phyloP scores from a whole-genome alignment of 1,140 invertebrate genomes.

The Apis florea region DNA sequence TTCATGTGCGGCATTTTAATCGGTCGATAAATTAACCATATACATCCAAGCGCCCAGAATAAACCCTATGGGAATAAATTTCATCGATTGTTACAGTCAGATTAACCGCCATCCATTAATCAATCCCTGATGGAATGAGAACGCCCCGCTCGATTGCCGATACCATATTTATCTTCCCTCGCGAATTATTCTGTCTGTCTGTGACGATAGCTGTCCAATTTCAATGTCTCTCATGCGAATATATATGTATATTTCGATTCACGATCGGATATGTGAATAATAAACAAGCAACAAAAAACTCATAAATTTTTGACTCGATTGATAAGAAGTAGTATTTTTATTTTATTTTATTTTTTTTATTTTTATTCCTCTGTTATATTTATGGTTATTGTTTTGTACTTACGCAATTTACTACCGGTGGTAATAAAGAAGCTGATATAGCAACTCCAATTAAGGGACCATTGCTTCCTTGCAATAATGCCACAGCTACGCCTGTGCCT shows the following conservation, averaged over 20 bases:
- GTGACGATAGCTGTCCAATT: slow-evolving; percentile 6
- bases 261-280: neutral
- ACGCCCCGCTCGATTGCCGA: neutral
- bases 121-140: slow-evolving; percentile 2
- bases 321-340: neutral
- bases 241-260: neutral
- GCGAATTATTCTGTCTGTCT: neutral
- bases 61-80: slow-evolving; percentile 83
- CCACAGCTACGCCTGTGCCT: slow-evolving; percentile 91
- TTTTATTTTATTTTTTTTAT: too few relatives aligned
- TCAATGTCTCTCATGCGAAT: neutral
- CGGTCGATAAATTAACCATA: slow-evolving; percentile 85
- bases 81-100: slow-evolving; percentile 11
- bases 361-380: neutral
- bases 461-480: slow-evolving; percentile 90
- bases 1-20: slow-evolving; percentile 86
- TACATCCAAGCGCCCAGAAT: slow-evolving; percentile 87
- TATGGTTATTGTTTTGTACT: slow-evolving; percentile 69
- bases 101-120: slow-evolving; percentile 20
- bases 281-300: neutral
- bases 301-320: neutral
- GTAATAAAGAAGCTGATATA: slow-evolving; percentile 92
- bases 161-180: neutral
- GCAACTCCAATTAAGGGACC: slow-evolving; percentile 93
- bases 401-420: slow-evolving; percentile 93